phyloP scores from a whole-genome alignment of 1,140 invertebrate genomes.

The Scaptomyza montana region DNA sequence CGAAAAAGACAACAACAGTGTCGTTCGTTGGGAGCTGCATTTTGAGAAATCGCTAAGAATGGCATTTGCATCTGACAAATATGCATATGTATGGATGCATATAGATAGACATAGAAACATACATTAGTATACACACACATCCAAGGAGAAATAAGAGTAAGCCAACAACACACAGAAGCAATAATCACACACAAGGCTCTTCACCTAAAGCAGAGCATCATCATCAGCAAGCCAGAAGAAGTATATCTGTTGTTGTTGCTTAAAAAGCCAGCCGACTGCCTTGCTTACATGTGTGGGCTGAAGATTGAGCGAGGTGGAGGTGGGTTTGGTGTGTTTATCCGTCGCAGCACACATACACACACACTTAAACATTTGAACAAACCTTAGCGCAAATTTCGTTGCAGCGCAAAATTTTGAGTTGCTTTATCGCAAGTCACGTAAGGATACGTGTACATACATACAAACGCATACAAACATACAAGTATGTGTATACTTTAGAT shows the following conservation, averaged over 20 bases:
- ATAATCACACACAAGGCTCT: slow-evolving; percentile 36
- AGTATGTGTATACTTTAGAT: slow-evolving; percentile 71
- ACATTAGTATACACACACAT: slow-evolving; percentile 7
- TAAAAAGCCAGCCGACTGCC: slow-evolving; percentile 55
- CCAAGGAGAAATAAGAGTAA: slow-evolving; percentile 40
- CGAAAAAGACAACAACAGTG: slow-evolving; percentile 57
- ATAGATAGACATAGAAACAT: slow-evolving; percentile 32
- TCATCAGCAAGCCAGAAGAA: slow-evolving; percentile 29
- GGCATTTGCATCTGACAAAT: slow-evolving; percentile 57
- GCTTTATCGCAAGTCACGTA: slow-evolving; percentile 62
- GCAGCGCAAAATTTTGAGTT: slow-evolving; percentile 78
- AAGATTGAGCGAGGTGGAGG: slow-evolving; percentile 24
- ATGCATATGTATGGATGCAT: slow-evolving; percentile 47
- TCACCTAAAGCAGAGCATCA: slow-evolving; percentile 40
- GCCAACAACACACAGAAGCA: slow-evolving; percentile 47
- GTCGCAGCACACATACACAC: slow-evolving; percentile 21
- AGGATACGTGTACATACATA: slow-evolving; percentile 25
- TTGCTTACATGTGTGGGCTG: background rate
- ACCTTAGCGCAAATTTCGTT: slow-evolving; percentile 76
- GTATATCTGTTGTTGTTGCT: slow-evolving; percentile 34
- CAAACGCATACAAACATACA: slow-evolving; percentile 6
- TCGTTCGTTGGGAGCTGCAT: slow-evolving; percentile 28
- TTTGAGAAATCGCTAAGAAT: slow-evolving; percentile 64
- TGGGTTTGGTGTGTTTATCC: slow-evolving; percentile 47
- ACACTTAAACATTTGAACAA: slow-evolving; percentile 52